These are phyloP conservation scores for Kradibia gibbosae DNA, from an alignment of 1,140 invertebrate species.

Conservation along the genomic window DNA sequence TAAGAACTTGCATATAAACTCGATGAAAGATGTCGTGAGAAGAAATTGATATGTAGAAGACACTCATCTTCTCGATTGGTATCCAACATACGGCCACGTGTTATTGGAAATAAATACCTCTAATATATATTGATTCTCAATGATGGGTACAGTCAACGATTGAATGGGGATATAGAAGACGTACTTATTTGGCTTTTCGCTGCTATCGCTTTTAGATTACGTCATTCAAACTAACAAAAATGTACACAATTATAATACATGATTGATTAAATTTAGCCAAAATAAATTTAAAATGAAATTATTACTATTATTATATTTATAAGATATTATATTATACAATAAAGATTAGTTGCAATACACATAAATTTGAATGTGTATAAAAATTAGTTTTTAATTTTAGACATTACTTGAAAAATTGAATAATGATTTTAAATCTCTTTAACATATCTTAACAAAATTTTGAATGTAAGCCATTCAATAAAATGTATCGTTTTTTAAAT, in stretches of 20 bases:
- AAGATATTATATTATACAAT: no score
- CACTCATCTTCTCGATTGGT: conserved; percentile 24
- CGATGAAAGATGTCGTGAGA: conserved; percentile 18
- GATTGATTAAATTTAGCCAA: not conserved
- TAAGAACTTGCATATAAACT: not conserved
- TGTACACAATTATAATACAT: not conserved
- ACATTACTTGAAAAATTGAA: no score
- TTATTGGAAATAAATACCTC: conserved; percentile 28
- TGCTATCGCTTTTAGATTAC: not conserved
- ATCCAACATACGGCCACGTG: conserved; percentile 11
- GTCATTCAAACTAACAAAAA: not conserved
- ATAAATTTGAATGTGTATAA: no score
- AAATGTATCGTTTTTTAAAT: conserved; percentile 21
- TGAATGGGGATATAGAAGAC: not conserved
- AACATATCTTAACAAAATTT: not conserved
- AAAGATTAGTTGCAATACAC: no score
- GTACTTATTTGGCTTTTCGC: conserved; percentile 8
- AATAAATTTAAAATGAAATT: not conserved
- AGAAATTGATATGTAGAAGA: not conserved
- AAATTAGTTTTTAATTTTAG: no score
- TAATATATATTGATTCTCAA: conserved; percentile 34
- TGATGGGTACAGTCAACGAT: conserved; percentile 19
- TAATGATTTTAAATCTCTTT: not conserved
- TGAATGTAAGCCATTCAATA: not conserved
- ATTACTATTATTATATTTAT: not conserved